Evolutionary conservation across 2,113 vertebrate genomes (phyloP).

Genomic region (Spea bombifrons): DNA sequence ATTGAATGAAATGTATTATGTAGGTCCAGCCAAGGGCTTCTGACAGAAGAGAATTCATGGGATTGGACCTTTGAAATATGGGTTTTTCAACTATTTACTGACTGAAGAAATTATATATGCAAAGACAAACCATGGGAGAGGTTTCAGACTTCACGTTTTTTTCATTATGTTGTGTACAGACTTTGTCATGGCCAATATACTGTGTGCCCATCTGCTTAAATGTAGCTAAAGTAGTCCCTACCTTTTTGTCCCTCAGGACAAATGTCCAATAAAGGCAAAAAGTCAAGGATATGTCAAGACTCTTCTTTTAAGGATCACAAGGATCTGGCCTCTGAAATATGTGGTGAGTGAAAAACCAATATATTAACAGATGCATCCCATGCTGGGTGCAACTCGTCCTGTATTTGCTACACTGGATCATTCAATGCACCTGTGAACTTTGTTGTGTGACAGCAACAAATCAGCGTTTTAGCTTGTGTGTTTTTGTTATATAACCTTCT

Average conservation of each 20-base stretch:
- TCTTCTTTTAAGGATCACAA: not conserved
- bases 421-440: not conserved
- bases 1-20: no score
- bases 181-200: no score
- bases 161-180: no score
- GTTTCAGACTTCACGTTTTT: no score
- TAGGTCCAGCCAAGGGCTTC: no score
- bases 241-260: not conserved
- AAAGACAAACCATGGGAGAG: no score
- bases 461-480: not conserved
- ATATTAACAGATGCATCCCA: not conserved
- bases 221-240: not conserved
- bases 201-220: no score
- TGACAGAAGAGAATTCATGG: no score
- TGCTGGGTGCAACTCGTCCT: not conserved
- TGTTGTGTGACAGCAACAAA: not conserved
- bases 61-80: no score
- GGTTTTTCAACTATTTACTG: no score
- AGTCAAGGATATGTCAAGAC: constrained; percentile 15
- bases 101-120: no score
- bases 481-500: no score
- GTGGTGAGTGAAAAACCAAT: constrained; percentile 13
- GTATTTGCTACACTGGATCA: not conserved
- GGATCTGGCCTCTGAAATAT: constrained; percentile 40
- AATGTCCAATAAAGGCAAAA: not conserved